Evolutionary conservation across 2,888 invertebrate genomes (phyloP), one percentile per base, ranked within the genome.

Genomic region (Oegoconia quadripuncta): DNA sequence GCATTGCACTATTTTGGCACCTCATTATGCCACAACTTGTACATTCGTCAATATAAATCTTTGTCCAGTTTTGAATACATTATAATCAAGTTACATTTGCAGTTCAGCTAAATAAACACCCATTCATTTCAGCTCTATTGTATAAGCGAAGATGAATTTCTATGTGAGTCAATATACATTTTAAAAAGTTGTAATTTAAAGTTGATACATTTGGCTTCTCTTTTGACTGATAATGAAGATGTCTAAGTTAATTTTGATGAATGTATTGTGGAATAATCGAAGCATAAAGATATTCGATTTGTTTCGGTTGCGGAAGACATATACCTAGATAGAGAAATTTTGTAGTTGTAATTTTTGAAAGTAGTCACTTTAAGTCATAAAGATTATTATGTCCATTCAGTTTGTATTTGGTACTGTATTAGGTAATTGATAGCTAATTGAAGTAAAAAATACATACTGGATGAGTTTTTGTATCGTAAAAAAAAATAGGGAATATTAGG

Each of bases 211-310:
- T 46, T 46, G 44, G 42, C 46, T 48, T 37, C 39, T 50, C 37
- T 44, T 52, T 55, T 51, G 55, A 53, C 55, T 40, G 35, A 43
- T 60, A 67, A 72, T 64, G 60, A 63, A 68, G 61, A 67, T 52
- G 59, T 66, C 55, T 52, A 48, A 48, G 47, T 49, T 65, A 72
- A 74, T 70, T 70, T 64, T 64, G 71, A 75, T 60, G 50, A 56
- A 74, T 73, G 61, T 49, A 42, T 59, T 49, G 42, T 50, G 42
- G 34, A 52, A 47, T 60, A 55, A 54, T 47, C 42, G 46, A 50
- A 42, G 43, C 43, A 44, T 38, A 56, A 52, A 43, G 48, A 48
- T 44, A 46, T 52, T 39, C 36, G 37, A 54, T 59, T 54, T 44
- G 47, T 44, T 39, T 41, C 34, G 44, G 42, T 49, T 44, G 46